Evolutionary conservation across 2,888 invertebrate genomes (phyloP).

Genomic region (Caenorhabditis imperialis): DNA sequence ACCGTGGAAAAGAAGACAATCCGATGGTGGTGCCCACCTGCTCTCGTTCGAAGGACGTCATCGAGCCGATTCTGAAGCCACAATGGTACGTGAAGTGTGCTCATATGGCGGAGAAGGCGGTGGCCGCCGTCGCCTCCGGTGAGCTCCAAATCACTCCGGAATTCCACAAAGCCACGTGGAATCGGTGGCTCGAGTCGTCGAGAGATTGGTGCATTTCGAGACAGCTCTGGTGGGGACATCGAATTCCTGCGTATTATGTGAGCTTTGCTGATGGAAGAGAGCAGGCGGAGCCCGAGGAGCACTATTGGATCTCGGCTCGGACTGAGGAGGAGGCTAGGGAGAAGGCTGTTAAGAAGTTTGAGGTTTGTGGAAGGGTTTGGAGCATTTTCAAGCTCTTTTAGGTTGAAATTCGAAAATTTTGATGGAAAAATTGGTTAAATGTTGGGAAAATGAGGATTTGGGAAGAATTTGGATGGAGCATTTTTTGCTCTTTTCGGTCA

Average conservation of each 20-base stretch:
- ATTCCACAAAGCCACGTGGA: slow-evolving; percentile 92
- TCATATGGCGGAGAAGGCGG: slow-evolving; percentile 90
- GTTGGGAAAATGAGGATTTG: too few species aligned
- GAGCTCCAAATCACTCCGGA: slow-evolving; percentile 91
- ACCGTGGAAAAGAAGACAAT: slow-evolving; percentile 88
- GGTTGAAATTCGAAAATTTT: too few species aligned
- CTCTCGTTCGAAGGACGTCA: slow-evolving; percentile 94
- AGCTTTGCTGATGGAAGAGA: slow-evolving; percentile 73
- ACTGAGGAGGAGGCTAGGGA: slow-evolving; percentile 85
- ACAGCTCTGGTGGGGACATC: slow-evolving; percentile 99
- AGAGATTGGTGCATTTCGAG: slow-evolving; percentile 98
- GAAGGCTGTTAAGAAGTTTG: slow-evolving; percentile 87
- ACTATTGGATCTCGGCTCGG: slow-evolving; percentile 83
- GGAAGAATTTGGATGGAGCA: too few species aligned
- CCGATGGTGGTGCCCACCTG: slow-evolving; percentile 94
- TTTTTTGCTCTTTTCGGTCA: too few species aligned
- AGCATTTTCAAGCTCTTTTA: too few species aligned
- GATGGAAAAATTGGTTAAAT: too few species aligned
- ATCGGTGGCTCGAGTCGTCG: slow-evolving; percentile 94
- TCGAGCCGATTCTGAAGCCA: slow-evolving; percentile 94
- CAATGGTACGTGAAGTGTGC: slow-evolving; percentile 93
- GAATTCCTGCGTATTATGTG: slow-evolving; percentile 93
- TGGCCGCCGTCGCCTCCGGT: slow-evolving; percentile 82
- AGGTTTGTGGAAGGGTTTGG: too few species aligned
- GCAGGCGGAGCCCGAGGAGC: slow-evolving; percentile 45